A percentile compares a stretch with the other conserved stretches of the same genome.
These are phyloP conservation scores for Ophion obscuratus DNA, from an alignment of 2,888 invertebrate species.

Conservation along the genomic window DNA sequence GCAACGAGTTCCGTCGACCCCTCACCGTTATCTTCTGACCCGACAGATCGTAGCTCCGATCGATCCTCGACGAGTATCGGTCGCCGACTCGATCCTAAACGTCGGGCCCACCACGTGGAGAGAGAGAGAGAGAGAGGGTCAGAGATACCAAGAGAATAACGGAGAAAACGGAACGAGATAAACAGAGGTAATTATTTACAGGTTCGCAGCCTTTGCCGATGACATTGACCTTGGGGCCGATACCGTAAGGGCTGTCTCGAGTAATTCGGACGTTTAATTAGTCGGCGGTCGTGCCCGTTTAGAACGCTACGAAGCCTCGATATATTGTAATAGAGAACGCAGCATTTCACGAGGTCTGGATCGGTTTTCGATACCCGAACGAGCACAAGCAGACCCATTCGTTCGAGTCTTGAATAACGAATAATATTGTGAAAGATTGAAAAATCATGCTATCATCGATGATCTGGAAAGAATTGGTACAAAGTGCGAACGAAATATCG, in stretches of 20 bases:
- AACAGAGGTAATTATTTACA: neutral
- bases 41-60: conserved; percentile 85
- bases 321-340: too few relatives aligned
- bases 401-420: too few relatives aligned
- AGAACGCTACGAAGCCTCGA: too few relatives aligned
- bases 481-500: too few relatives aligned
- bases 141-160: neutral
- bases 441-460: too few relatives aligned
- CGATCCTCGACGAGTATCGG: conserved; percentile 71
- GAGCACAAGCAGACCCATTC: too few relatives aligned
- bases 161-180: neutral
- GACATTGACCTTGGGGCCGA: neutral
- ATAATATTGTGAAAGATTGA: too few relatives aligned
- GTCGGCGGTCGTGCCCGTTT: neutral
- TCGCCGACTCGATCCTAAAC: conserved; percentile 64
- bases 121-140: neutral
- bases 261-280: neutral
- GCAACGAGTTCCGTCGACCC: conserved; percentile 90
- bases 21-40: conserved; percentile 93
- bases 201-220: neutral
- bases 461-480: too few relatives aligned
- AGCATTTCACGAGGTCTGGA: too few relatives aligned
- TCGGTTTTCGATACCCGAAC: too few relatives aligned
- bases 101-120: neutral
- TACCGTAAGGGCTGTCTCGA: neutral